A percentile compares a stretch with the other conserved stretches of the same genome.
These are phyloP conservation scores for Geophilus truncorum DNA, from an alignment of 2,888 invertebrate genomes.

Conservation along the genomic window DNA sequence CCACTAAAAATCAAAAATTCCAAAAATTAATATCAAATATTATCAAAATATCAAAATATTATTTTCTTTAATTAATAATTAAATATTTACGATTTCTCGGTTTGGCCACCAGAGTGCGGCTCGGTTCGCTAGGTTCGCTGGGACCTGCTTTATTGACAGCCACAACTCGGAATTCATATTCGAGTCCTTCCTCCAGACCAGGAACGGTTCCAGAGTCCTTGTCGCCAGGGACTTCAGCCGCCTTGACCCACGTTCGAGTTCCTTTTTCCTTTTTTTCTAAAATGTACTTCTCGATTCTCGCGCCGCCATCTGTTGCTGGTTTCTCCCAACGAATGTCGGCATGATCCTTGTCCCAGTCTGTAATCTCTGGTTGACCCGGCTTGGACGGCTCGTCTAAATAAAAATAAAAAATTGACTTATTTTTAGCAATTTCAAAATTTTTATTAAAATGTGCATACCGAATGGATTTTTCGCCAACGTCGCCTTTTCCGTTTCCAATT, in stretches of 20 bases:
- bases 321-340: slow-evolving; percentile 82
- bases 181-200: slow-evolving; percentile 85
- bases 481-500: slow-evolving; percentile 79
- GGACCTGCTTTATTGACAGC: slow-evolving; percentile 94
- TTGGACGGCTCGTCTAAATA: slow-evolving; percentile 71
- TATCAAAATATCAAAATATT: slow-evolving; percentile 34
- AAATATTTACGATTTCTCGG: slow-evolving; percentile 79
- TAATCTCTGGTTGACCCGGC: slow-evolving; percentile 81
- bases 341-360: slow-evolving; percentile 81
- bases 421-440: too few relatives aligned
- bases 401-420: too few relatives aligned
- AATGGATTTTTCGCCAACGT: slow-evolving; percentile 96
- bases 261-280: slow-evolving; percentile 91
- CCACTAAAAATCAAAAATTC: slow-evolving; percentile 44
- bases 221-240: slow-evolving; percentile 76
- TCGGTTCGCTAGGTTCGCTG: slow-evolving; percentile 85
- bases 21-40: too few relatives aligned
- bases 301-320: slow-evolving; percentile 81
- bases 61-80: too few relatives aligned
- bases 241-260: slow-evolving; percentile 72
- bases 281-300: slow-evolving; percentile 84
- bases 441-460: too few relatives aligned
- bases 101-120: slow-evolving; percentile 85
- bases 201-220: slow-evolving; percentile 80
- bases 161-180: slow-evolving; percentile 90